Evolutionary conservation across 2,113 vertebrate species (phyloP), one percentile per base, ranked within the genome.

Genomic region (Nesogale talazaci): DNA sequence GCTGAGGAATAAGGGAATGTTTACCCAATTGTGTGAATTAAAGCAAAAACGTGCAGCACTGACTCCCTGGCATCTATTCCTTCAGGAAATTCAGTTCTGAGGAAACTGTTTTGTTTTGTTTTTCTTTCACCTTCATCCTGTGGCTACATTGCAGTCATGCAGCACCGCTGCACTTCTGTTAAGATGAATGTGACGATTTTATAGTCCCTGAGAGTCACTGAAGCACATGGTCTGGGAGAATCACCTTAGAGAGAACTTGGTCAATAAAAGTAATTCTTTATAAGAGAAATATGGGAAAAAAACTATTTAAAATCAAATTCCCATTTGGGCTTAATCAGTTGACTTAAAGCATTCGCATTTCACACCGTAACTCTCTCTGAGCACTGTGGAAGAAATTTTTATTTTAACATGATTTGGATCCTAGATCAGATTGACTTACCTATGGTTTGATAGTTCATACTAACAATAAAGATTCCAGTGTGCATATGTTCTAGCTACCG

Each of bases 1-100:
- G 92, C 94, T 96, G 96, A 97, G 81, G 93, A 88, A 89, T 91
- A 96, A 97, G 96, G 86, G 96, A 97, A 96, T 96, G 94, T 97
- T 98, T 97, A 96, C 96, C 96, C 80, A 94, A 17, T 94, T 95
- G 38, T 96, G 95, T 94, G 80, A 69, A 76, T 96, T 65, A 93
- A 82, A 95, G 96, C 79, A 93, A 92, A 97, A 96, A 91, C 93
- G 87, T 42, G 29, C 34, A 96, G 87, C 95, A 69, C 78, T 94
- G 52, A 38, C 76, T 95, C 42, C 42, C 46, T 91, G 61, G 67
- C 88, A 79, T 34, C 42, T 59, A 96, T 97, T 77, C 40, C 92
- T 56, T 77, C 86, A 95, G 92, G 85, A 2, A 81, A 12, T 69
- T 95, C 20, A 90, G 31, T 79, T 88, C n/a, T 67, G 75, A 70